Percentiles rank a stretch among this genome's conserved stretches.
These are phyloP conservation scores for Homalodisca vitripennis DNA, from an alignment of 1,140 invertebrate species.

Conservation along the genomic window DNA sequence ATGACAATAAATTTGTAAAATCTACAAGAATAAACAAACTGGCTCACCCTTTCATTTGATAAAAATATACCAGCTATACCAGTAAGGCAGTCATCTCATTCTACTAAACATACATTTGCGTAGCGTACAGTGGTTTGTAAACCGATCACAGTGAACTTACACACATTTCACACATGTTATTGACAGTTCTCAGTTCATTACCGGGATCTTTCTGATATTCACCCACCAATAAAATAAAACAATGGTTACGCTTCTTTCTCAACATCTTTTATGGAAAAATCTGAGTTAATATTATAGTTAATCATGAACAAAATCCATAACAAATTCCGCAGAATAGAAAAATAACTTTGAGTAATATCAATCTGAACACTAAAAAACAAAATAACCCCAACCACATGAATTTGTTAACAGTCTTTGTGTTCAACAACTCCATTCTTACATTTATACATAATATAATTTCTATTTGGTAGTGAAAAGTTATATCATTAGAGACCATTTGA, in stretches of 20 bases:
- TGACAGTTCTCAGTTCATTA: no score
- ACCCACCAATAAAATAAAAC: no score
- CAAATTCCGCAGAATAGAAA: no score
- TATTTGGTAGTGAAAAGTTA: not conserved
- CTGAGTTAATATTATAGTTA: no score
- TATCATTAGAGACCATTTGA: not conserved
- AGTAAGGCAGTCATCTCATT: conserved; percentile 21
- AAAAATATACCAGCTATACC: conserved; percentile 17
- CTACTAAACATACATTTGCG: conserved; percentile 13
- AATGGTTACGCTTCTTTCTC: no score
- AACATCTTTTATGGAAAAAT: no score
- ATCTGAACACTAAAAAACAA: not conserved
- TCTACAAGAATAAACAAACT: conserved; percentile 26
- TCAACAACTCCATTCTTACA: not conserved
- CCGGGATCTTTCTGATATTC: no score
- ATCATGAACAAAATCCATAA: not conserved
- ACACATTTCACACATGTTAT: no score
- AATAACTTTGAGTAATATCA: no score
- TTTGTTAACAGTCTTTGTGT: conserved; percentile 17
- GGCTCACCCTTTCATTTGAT: conserved; percentile 20
- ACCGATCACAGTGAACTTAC: conserved; percentile 4
- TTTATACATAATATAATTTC: conserved; percentile 15
- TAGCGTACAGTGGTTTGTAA: conserved; percentile 4
- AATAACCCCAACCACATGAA: conserved; percentile 7
- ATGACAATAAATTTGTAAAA: conserved; percentile 15